Percentiles rank a stretch among this genome's conserved stretches.
These are phyloP conservation scores for Aurelia sp. DNA, from an alignment of 30 jellyfish, hydroid and myxozoan genomes.

Conservation along the genomic window DNA sequence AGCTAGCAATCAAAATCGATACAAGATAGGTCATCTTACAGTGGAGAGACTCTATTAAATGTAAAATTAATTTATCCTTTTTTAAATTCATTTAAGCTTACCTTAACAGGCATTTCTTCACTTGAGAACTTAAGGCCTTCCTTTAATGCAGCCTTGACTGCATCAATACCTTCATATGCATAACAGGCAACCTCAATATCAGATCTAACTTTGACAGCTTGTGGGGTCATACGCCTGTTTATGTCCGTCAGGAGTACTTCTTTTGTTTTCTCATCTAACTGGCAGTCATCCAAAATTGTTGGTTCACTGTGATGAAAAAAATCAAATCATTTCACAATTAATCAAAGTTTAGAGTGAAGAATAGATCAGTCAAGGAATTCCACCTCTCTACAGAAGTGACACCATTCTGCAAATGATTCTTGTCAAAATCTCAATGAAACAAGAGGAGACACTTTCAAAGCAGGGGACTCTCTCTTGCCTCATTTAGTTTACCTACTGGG, in stretches of 20 bases:
- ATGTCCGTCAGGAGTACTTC: conserved; percentile 85
- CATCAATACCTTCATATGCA: conserved; percentile 99
- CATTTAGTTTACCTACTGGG: too few species aligned
- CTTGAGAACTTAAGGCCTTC: conserved; percentile 89
- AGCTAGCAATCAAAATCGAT: background rate
- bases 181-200: conserved; percentile 98
- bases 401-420: too few species aligned
- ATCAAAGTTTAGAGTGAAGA: too few species aligned
- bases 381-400: too few species aligned
- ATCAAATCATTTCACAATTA: too few species aligned
- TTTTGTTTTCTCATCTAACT: conserved; percentile 78
- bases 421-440: too few species aligned
- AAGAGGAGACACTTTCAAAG: too few species aligned
- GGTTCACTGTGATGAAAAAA: conserved; percentile 73
- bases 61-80: too few species aligned
- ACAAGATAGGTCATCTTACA: too few species aligned
- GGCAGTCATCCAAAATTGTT: conserved; percentile 91
- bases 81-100: background rate
- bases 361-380: too few species aligned
- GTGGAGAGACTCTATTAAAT: too few species aligned
- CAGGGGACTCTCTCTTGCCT: too few species aligned
- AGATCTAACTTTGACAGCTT: conserved; percentile 92
- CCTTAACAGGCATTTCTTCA: conserved; percentile 95
- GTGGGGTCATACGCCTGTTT: conserved; percentile 96
- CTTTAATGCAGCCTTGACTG: conserved; percentile 91